These are phyloP conservation scores for Nesometra sesokonis DNA, from an alignment of 35 echinoderm and acorn worm species.

Conservation along the genomic window DNA sequence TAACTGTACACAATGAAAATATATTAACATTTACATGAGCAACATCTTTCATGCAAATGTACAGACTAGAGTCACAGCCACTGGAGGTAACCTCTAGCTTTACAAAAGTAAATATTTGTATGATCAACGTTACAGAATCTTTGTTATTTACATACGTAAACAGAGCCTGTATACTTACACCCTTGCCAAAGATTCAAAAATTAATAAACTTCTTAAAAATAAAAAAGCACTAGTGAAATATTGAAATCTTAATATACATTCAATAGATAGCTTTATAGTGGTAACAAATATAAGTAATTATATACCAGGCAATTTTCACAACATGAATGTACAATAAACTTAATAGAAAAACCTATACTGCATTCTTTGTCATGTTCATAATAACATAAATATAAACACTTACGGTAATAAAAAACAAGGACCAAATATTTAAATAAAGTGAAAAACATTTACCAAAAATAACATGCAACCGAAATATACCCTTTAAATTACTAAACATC, in stretches of 20 bases:
- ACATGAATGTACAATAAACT: not conserved
- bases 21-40: not conserved
- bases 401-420: not conserved
- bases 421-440: not conserved
- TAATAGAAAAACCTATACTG: not conserved
- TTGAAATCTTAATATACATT: not conserved
- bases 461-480: not conserved
- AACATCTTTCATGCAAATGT: not conserved
- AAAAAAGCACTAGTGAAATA: not conserved
- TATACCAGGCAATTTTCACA: not conserved
- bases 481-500: not conserved
- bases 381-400: not conserved
- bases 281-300: not conserved
- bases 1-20: not conserved
- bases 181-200: not conserved
- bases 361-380: not conserved
- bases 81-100: not conserved
- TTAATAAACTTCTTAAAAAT: not conserved
- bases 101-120: not conserved
- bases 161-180: not conserved
- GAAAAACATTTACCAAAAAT: not conserved
- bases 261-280: not conserved
- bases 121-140: not conserved
- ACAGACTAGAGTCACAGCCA: not conserved
- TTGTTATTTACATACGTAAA: not conserved